Evolutionary conservation across 2,888 invertebrate genomes (phyloP).

Genomic region (Caenorhabditis parvicauda): DNA sequence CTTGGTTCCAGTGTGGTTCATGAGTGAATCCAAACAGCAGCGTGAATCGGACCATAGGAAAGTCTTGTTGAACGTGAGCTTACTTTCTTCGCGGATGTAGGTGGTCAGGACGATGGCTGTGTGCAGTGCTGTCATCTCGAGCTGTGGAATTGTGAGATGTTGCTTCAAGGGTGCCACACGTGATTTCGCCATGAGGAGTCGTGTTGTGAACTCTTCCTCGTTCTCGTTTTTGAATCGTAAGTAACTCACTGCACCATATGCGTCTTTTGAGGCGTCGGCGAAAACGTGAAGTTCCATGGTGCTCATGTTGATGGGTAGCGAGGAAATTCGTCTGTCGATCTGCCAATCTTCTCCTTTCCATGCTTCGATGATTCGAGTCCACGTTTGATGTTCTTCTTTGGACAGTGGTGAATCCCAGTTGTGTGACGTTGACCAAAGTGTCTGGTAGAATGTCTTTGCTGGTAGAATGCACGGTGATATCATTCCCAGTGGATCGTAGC

Average conservation of each 20-base stretch:
- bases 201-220: slow-evolving; percentile 18
- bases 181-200: slow-evolving; percentile 32
- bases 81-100: background rate
- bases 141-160: slow-evolving; percentile 1
- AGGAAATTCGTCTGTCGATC: background rate
- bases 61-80: background rate
- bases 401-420: slow-evolving; percentile 16
- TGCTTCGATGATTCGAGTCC: background rate
- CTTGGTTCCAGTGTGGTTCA: background rate
- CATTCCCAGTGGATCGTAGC: slow-evolving; percentile 22
- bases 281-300: slow-evolving; percentile 9
- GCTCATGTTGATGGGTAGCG: background rate
- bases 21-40: slow-evolving; percentile 5
- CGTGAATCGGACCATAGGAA: slow-evolving; percentile 12
- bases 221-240: background rate
- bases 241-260: slow-evolving; percentile 9
- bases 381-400: background rate
- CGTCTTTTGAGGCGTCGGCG: slow-evolving; percentile 1
- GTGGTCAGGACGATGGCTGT: background rate
- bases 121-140: slow-evolving; percentile 3
- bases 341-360: background rate
- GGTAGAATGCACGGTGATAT: slow-evolving; percentile 12
- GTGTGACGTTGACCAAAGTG: background rate
- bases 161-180: slow-evolving; percentile 7
- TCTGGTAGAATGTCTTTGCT: slow-evolving; percentile 19